Base-by-base conservation (phyloP, 2,797 vertebrate species). In the Gastrophryne carolinensis region DNA sequence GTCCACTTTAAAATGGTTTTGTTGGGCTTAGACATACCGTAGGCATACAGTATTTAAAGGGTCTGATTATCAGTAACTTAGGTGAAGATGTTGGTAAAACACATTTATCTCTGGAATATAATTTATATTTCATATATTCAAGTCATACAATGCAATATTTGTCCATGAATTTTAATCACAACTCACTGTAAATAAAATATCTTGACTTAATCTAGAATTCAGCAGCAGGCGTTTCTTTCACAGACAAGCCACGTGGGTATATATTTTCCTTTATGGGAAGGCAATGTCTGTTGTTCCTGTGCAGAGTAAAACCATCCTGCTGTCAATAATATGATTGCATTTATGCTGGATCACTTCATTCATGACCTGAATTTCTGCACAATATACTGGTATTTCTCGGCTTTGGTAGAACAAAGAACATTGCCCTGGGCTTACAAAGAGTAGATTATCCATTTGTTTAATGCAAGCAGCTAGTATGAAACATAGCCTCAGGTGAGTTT, bases 361-460 rank as follows among this genome's bases (percentile, higher is more conserved):
- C 75, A 64, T 71, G 58, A 77, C 75, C 67, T 71, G 75, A 47
- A 57, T 77, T 77, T 65, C 60, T 57, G 50, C 24, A 64, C 30
- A 39, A 71, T 77, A 57, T 49, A 67, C 27, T 7, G 26, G 56
- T 56, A 57, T n/a, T 56, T 56, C 34, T 47, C 63, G 60, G 34
- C 37, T 64, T 57, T 77, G 53, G 27, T 39, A 71, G 75, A 65
- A 77, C 67, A 77, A 77, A 77, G 75, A 58, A 71, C 26, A 62
- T 71, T 7, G 75, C 75, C 60, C 7, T 47, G 37, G 67, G 67
- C 67, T 63, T 77, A 71, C 67, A 77, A 69, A 71, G 50, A 30
- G 60, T 71, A 72, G 75, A 77, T 77, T 77, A 77, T 77, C 50
- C 75, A 71, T 77, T 71, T 71, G 50, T 70, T 71, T 77, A 71